Evolutionary conservation across 2,113 vertebrate species (phyloP).

Genomic region (Acrocephalus kingi): DNA sequence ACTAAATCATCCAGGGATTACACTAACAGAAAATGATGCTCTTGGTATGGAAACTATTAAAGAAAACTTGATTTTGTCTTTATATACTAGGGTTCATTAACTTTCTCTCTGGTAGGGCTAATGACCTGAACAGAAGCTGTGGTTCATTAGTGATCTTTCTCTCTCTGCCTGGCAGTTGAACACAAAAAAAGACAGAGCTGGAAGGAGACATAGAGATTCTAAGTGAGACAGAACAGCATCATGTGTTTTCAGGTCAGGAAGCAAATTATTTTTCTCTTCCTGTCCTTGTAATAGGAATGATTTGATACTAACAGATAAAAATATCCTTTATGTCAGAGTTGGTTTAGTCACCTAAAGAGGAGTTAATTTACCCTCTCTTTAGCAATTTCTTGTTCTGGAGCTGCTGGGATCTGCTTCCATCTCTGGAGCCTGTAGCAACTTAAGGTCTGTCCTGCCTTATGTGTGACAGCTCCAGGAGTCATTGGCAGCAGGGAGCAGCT

Average conservation of each 20-base stretch:
- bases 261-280: constrained; percentile 12
- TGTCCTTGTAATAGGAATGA: not conserved
- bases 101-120: constrained; percentile 71
- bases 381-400: not conserved
- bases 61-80: constrained; percentile 73
- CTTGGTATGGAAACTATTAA: constrained; percentile 71
- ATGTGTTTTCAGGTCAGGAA: not conserved
- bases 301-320: not conserved
- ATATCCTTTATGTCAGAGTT: not conserved
- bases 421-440: not conserved
- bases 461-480: not conserved
- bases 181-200: constrained; percentile 29
- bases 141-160: constrained; percentile 70
- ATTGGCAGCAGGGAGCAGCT: not conserved
- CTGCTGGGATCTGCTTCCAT: not conserved
- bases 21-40: constrained; percentile 70
- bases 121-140: constrained; percentile 71
- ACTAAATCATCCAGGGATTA: constrained; percentile 65
- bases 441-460: not conserved
- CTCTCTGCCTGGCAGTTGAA: constrained; percentile 63
- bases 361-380: not conserved
- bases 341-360: not conserved
- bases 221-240: constrained; percentile 13
- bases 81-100: constrained; percentile 72
- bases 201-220: constrained; percentile 19